phyloP scores from a whole-genome alignment of 2,113 vertebrate genomes.

The Benitochromis conjunctus region DNA sequence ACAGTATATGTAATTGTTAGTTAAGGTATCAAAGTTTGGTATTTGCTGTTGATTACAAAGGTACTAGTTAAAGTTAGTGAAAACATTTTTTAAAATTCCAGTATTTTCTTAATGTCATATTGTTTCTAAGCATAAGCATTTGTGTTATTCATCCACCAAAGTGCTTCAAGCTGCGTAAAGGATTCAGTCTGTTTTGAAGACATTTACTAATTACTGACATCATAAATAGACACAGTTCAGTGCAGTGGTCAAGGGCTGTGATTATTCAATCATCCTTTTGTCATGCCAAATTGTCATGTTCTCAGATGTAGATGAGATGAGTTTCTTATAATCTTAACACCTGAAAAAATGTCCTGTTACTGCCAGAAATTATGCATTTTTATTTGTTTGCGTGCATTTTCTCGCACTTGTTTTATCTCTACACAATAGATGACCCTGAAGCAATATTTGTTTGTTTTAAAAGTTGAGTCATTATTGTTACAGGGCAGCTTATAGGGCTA shows the following conservation, averaged over 20 bases:
- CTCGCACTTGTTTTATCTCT: no score
- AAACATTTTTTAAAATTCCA: not conserved
- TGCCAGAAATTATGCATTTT: not conserved
- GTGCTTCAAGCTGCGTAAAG: not conserved
- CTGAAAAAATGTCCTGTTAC: not conserved
- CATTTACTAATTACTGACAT: not conserved
- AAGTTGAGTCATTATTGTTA: no score
- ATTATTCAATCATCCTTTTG: not conserved
- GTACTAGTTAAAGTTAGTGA: not conserved
- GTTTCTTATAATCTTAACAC: not conserved
- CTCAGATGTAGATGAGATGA: no score
- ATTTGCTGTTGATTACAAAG: not conserved
- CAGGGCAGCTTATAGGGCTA: no score
- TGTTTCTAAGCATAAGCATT: not conserved
- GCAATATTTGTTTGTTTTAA: no score
- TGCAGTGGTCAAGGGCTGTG: not conserved
- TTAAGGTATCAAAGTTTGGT: not conserved
- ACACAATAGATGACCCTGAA: no score
- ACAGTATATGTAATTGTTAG: not conserved
- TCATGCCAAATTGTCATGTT: not conserved
- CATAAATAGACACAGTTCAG: not conserved
- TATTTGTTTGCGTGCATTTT: not conserved
- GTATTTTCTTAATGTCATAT: not conserved
- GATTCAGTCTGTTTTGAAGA: not conserved
- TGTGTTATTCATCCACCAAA: not conserved